Percentiles rank a stretch among this genome's conserved stretches.
These are phyloP conservation scores for Dromococcyx pavoninus DNA, from an alignment of 2,797 vertebrate species.

Conservation along the genomic window DNA sequence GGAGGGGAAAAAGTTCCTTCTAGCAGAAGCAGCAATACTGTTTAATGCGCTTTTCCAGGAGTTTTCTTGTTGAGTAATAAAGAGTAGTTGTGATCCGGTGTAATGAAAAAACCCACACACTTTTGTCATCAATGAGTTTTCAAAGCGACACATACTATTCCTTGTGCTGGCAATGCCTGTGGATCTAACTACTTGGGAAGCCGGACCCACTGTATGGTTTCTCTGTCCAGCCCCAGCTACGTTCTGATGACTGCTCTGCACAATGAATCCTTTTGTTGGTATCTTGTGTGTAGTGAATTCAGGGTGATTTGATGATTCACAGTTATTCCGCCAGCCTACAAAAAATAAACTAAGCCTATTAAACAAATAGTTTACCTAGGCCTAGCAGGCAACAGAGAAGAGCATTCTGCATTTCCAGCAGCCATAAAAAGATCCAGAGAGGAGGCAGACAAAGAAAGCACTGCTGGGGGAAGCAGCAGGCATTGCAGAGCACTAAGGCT, in stretches of 20 bases:
- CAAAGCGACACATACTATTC: accelerated
- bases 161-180: background rate
- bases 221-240: background rate
- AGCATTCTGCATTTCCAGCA: background rate
- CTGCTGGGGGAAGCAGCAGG: background rate
- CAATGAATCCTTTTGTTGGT: conserved; percentile 29
- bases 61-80: background rate
- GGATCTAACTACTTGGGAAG: background rate
- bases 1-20: background rate
- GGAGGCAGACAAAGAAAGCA: background rate
- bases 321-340: conserved; percentile 3
- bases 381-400: background rate
- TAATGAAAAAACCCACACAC: accelerated
- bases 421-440: background rate
- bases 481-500: accelerated
- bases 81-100: background rate
- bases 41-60: background rate
- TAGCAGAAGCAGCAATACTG: background rate
- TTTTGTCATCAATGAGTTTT: background rate
- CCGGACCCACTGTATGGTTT: background rate
- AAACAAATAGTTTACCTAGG: conserved; percentile 55
- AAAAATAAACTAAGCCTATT: background rate
- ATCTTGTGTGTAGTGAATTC: background rate
- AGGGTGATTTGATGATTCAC: conserved; percentile 37
- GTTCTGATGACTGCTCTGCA: background rate